Evolutionary conservation across 2,888 invertebrate species (phyloP).

Genomic region (Zygogramma bicolorata): DNA sequence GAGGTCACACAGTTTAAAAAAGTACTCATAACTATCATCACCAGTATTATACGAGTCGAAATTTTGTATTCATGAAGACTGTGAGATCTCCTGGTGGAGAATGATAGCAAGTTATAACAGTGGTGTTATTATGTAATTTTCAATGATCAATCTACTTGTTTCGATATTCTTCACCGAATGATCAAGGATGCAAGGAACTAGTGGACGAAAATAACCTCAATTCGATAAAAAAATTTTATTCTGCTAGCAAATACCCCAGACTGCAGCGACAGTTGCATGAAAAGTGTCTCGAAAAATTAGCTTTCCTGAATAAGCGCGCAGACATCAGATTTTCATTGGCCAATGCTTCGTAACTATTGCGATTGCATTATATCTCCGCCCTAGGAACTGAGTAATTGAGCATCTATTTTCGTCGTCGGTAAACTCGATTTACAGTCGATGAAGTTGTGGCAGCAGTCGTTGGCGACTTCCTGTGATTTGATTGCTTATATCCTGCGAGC

Average conservation of each 20-base stretch:
- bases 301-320: no score
- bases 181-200: no score
- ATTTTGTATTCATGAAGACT: neutral
- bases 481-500: constrained; percentile 34
- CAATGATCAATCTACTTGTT: no score
- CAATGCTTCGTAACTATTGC: neutral
- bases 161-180: no score
- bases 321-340: neutral
- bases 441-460: constrained; percentile 23
- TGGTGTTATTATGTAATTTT: no score
- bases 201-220: no score
- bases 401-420: neutral
- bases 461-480: constrained; percentile 26
- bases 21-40: neutral
- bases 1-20: neutral
- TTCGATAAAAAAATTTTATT: no score
- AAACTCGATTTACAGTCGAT: constrained; percentile 12
- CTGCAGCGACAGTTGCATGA: no score
- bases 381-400: neutral
- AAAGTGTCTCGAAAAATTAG: no score
- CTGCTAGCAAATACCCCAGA: no score
- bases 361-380: neutral
- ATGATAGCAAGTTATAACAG: no score
- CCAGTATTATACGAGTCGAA: neutral
- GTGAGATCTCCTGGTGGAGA: neutral